These are phyloP conservation scores for Falcaria lacertinaria DNA, from an alignment of 2,888 invertebrate species.

Conservation along the genomic window DNA sequence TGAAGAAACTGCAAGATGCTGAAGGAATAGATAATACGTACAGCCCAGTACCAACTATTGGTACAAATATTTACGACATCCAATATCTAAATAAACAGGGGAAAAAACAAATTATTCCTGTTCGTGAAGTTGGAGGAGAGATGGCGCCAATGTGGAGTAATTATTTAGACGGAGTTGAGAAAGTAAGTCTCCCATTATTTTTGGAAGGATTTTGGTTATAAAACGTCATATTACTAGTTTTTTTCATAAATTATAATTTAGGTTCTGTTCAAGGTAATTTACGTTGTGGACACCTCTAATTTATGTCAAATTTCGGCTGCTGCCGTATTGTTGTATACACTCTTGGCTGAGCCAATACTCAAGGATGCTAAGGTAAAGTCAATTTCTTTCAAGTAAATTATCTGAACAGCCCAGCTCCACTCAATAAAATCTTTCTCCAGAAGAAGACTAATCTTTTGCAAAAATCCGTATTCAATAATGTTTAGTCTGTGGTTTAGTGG, in stretches of 20 bases:
- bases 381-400: too few relatives aligned
- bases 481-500: too few relatives aligned
- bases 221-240: too few relatives aligned
- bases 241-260: too few relatives aligned
- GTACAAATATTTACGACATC: slow-evolving; percentile 87
- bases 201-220: too few relatives aligned
- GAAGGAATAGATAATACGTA: slow-evolving; percentile 87
- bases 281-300: slow-evolving; percentile 91
- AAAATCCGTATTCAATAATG: too few relatives aligned
- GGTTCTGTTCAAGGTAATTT: slow-evolving; percentile 80
- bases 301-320: slow-evolving; percentile 92
- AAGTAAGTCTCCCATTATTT: too few relatives aligned
- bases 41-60: slow-evolving; percentile 89
- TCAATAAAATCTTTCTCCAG: too few relatives aligned
- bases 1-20: slow-evolving; percentile 85
- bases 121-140: slow-evolving; percentile 89
- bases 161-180: slow-evolving; percentile 83
- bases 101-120: slow-evolving; percentile 73
- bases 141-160: slow-evolving; percentile 91
- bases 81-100: slow-evolving; percentile 67
- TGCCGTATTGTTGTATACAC: slow-evolving; percentile 88
- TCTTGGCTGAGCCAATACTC: slow-evolving; percentile 85
- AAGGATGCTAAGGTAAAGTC: slow-evolving; percentile 80
- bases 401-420: too few relatives aligned
- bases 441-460: too few relatives aligned